Evolutionary conservation across 2,888 invertebrate species (phyloP).

Genomic region (Eupithecia inturbata): DNA sequence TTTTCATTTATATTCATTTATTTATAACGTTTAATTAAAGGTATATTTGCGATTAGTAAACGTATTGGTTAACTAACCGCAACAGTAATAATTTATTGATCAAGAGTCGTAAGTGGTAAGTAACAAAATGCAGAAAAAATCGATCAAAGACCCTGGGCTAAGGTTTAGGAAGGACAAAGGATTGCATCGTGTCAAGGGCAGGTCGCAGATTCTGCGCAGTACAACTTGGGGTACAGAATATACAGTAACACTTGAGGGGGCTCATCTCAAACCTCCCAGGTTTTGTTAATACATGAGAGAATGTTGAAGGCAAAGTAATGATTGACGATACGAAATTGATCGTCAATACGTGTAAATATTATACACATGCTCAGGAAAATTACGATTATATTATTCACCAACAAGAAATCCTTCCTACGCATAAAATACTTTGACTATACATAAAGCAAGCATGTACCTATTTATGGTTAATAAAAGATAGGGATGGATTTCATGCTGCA

Average conservation of each 20-base stretch:
- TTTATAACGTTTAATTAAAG: no score
- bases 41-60: background rate
- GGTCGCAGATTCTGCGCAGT: slow-evolving; percentile 81
- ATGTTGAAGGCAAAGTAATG: slow-evolving; percentile 3
- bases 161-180: slow-evolving; percentile 68
- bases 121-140: slow-evolving; percentile 7
- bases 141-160: slow-evolving; percentile 32
- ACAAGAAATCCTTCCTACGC: slow-evolving; percentile 4
- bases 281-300: slow-evolving; percentile 10
- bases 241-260: slow-evolving; percentile 19
- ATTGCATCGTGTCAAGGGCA: slow-evolving; percentile 76
- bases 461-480: background rate
- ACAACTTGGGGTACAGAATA: slow-evolving; percentile 29
- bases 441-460: background rate
- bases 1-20: no score
- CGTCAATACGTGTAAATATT: slow-evolving; percentile 3
- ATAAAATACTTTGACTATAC: background rate
- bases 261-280: slow-evolving; percentile 19
- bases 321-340: background rate
- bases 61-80: no score
- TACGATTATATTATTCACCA: slow-evolving; percentile 4
- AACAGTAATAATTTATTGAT: background rate
- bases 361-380: background rate
- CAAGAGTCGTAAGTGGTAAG: background rate
- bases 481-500: background rate